Conservation (phyloP, 2,888 invertebrate species). For the Elysia crispata region DNA sequence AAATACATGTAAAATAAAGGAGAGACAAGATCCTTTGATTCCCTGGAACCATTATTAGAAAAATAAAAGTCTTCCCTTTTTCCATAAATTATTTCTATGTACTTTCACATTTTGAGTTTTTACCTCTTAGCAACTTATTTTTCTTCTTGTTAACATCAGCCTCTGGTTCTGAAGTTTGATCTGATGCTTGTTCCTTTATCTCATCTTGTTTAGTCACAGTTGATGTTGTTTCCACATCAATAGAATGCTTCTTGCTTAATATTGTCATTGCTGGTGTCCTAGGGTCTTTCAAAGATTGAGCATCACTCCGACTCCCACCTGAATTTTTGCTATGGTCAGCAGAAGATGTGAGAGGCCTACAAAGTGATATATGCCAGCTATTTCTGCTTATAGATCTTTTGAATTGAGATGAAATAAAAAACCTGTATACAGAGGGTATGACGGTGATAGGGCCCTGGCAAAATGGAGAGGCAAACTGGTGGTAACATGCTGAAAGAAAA, state of each 20-base stretch:
- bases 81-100: not conserved
- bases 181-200: not conserved
- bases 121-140: constrained; percentile 42
- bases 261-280: not conserved
- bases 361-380: not conserved
- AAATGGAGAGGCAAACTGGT: too few species aligned
- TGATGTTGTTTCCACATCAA: not conserved
- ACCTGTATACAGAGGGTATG: too few species aligned
- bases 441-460: too few species aligned
- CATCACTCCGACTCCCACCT: not conserved
- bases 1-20: too few species aligned
- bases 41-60: too few species aligned
- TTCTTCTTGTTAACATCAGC: constrained; percentile 41
- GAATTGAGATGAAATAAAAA: too few species aligned
- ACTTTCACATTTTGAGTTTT: not conserved
- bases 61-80: too few species aligned
- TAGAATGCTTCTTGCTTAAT: not conserved
- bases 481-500: too few species aligned
- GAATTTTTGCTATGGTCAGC: not conserved
- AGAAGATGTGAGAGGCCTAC: constrained; percentile 1
- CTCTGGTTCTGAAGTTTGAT: not conserved
- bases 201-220: not conserved
- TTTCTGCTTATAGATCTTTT: too few species aligned
- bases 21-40: too few species aligned
- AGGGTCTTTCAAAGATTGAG: not conserved